Base-by-base conservation (phyloP, 23 tunicate species). In the Botrylloides violaceus region DNA sequence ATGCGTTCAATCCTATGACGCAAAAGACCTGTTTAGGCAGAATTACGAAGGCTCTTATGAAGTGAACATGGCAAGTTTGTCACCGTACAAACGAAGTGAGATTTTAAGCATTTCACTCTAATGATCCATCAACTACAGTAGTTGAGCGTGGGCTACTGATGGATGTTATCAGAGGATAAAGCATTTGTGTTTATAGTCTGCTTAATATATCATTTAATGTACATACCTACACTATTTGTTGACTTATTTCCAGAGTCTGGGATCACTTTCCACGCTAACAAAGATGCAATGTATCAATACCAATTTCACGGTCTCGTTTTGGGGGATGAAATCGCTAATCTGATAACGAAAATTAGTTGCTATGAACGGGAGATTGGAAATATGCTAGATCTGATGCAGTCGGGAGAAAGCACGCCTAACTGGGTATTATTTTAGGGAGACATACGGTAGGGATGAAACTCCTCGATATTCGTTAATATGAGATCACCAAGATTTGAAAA, bases 251-350 rank as follows among this genome's bases (percentile, higher is more conserved):
- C 61, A 60, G 94, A 75, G 4, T 32, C 32, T 63, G 70, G 34
- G 4, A 21, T 86, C 1, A 75, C 78, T 28, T 86, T 86, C 59
- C 94, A 86, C 50, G 94, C 94, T 1, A 86, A 86, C 73, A 86
- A 86, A 49, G 77, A 80, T 26, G 48, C 81, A n/a, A 33, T 21
- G 25, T 79, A 80, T 50, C 94, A 86, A 75, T 43, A 73, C 71
- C 79, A 80, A 56, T 61, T 86, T 29, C 82, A 80, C 56, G 70
- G 36, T 18, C 7, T 18, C 34, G 23, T 75, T 1, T 72, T 86
- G 26, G 33, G 49, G 21, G 35, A 75, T 7, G 36, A 48, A 49
- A 76, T 86, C 31, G 34, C 60, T 34, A 58, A 68, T 36, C 36
- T 80, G 28, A 33, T 86, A 1, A 26, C 64, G 43, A 80, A 65